These are phyloP conservation scores for Palythoa grandis DNA, from an alignment of 92 coral and sea anemone species.

Conservation along the genomic window DNA sequence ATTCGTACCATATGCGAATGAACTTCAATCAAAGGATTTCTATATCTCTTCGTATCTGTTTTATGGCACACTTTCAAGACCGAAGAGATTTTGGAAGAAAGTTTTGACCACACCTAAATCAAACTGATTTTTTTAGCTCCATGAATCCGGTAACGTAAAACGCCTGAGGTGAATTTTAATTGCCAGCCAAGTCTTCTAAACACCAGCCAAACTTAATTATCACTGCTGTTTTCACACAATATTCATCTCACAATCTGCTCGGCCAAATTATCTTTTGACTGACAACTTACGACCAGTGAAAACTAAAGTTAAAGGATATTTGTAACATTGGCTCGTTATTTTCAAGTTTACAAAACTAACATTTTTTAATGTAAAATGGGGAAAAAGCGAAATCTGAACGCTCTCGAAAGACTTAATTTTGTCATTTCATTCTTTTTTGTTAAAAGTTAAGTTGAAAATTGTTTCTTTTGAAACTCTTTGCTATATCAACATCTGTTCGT, in stretches of 20 bases:
- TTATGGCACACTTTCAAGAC: background rate
- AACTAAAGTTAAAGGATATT: background rate
- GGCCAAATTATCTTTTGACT: background rate
- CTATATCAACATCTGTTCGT: too few species aligned
- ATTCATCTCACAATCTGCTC: slow-evolving; percentile 1
- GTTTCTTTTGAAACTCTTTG: too few species aligned
- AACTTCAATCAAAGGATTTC: too few species aligned
- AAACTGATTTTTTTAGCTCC: background rate
- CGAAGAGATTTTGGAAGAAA: background rate
- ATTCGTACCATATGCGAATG: too few species aligned
- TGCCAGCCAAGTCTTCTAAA: background rate
- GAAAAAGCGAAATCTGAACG: too few species aligned
- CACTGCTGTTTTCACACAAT: background rate
- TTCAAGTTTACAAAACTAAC: too few species aligned
- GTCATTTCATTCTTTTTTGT: too few species aligned
- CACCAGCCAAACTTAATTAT: slow-evolving; percentile 17
- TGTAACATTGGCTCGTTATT: too few species aligned
- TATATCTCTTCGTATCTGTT: background rate
- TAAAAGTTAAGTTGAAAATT: too few species aligned
- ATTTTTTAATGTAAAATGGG: too few species aligned
- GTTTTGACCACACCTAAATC: slow-evolving; percentile 6
- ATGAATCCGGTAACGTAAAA: background rate
- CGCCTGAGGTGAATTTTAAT: background rate
- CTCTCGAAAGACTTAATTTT: too few species aligned
- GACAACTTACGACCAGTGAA: background rate